A percentile compares a stretch with the other conserved stretches of the same genome.
These are phyloP conservation scores for Opisthocomus hoazin DNA, from an alignment of 2,113 vertebrate species.

Conservation along the genomic window DNA sequence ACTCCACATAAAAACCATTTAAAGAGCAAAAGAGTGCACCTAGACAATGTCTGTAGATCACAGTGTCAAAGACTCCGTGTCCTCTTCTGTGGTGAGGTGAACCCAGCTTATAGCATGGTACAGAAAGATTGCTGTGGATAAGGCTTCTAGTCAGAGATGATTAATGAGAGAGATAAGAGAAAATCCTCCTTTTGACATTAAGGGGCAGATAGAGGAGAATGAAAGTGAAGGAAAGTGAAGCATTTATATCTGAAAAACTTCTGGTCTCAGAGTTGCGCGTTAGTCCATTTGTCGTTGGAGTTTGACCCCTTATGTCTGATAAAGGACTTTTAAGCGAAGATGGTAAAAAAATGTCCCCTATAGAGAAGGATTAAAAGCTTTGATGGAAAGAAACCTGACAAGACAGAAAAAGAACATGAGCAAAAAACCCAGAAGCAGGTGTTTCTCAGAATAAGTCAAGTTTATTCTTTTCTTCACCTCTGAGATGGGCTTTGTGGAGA, in stretches of 20 bases:
- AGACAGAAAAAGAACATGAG: not conserved
- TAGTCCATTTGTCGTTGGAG: not conserved
- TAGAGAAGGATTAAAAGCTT: not conserved
- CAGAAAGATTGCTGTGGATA: conserved; percentile 18
- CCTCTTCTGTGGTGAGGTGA: not conserved
- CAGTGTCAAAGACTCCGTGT: not conserved
- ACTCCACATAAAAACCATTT: not conserved
- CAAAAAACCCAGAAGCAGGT: not conserved
- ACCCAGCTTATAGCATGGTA: not conserved
- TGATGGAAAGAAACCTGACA: not conserved
- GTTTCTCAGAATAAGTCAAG: not conserved
- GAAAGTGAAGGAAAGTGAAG: conserved; percentile 10
- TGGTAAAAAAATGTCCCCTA: not conserved
- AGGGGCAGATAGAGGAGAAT: not conserved
- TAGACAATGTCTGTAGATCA: not conserved
- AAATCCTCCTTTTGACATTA: conserved; percentile 24
- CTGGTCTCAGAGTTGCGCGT: not conserved
- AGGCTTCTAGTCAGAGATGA: conserved; percentile 18
- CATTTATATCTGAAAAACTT: not conserved
- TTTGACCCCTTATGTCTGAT: not conserved
- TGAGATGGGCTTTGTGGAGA: not conserved
- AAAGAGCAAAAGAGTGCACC: not conserved
- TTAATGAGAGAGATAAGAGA: conserved; percentile 49
- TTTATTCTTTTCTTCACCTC: not conserved
- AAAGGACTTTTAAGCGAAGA: not conserved